Evolutionary conservation across 2,113 vertebrate species (phyloP), one percentile per base, ranked within the genome.

Genomic region (Actinemys pallida): DNA sequence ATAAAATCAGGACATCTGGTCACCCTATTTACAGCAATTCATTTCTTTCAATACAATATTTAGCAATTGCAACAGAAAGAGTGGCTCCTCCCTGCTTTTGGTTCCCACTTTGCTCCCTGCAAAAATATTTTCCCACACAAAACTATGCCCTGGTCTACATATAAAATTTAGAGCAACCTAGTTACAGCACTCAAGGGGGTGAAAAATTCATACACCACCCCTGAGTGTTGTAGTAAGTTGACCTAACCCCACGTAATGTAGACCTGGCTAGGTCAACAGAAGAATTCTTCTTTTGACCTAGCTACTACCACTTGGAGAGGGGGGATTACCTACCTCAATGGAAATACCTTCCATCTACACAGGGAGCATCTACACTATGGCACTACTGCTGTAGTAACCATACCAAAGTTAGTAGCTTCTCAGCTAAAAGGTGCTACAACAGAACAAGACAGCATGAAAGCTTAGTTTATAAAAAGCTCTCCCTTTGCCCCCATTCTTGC

Each of bases 371-470:
- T 57, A 59, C 53, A 20, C 53, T 54, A 54, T 22, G 6, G 53
- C 20, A 24, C 53, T 54, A 54, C 53, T 3, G 8, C 53, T 45
- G 25, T 82, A 90, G 80, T 89, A 17, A 86, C 88, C 87, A 83
- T 57, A 62, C 81, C 49, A 76, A 94, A 89, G 89, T 62, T 89
- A 90, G 87, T 88, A 94, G 35, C 76, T 6, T n/a, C 62, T n/a
- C 31, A n/a, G 83, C 69, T 88, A 89, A 85, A 93, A 96, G 57
- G 62, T 81, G 85, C 72, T 91, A 88, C 25, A 83, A 69, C 65
- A 83, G 72, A 76, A 0, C 86, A 69, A 62, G 27, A 56, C 87
- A 88, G 24, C 35, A 53, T 27, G 56, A 57, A 57, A 27, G 56
- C 56, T 57, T 57, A 57, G 25, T 57, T 57, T 20, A 57, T 11